Conservation (phyloP, 2,797 vertebrate genomes). For the Triplophysa bombifrons region DNA sequence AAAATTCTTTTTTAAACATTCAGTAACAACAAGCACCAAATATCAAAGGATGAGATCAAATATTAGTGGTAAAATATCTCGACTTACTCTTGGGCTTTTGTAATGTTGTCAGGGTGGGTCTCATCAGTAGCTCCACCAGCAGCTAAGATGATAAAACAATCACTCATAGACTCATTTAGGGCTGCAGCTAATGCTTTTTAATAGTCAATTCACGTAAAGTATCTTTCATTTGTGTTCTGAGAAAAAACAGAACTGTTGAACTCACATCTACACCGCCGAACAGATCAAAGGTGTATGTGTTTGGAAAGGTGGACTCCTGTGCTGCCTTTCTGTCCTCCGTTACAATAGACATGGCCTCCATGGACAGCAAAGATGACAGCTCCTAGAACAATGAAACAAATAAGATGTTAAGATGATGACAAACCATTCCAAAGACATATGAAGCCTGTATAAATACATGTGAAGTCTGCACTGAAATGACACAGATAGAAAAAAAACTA, state of each 20-base stretch:
- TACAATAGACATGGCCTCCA: slow-evolving; percentile 98
- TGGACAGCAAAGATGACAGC: slow-evolving; percentile 93
- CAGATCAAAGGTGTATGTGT: slow-evolving; percentile 96
- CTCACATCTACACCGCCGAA: slow-evolving; percentile 98
- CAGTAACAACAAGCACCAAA: background rate
- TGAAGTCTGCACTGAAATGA: background rate
- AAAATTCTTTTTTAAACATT: background rate
- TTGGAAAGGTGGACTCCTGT: slow-evolving; percentile 84
- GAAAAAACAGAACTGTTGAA: slow-evolving; percentile 39
- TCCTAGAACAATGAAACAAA: slow-evolving; percentile 73
- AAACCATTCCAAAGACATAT: background rate
- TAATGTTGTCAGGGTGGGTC: slow-evolving; percentile 92
- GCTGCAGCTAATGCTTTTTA: background rate
- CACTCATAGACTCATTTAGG: background rate
- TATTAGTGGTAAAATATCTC: background rate
- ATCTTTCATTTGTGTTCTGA: background rate
- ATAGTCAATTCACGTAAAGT: background rate
- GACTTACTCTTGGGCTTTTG: slow-evolving; percentile 94
- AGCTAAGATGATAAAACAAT: slow-evolving; percentile 75
- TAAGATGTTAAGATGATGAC: background rate
- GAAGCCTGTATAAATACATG: background rate
- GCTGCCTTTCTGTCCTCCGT: slow-evolving; percentile 93
- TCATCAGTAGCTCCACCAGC: slow-evolving; percentile 96
- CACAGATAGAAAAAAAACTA: no score
- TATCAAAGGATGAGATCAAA: background rate